Evolutionary conservation across 2,888 invertebrate genomes (phyloP).

Genomic region (Corbicula japonica): DNA sequence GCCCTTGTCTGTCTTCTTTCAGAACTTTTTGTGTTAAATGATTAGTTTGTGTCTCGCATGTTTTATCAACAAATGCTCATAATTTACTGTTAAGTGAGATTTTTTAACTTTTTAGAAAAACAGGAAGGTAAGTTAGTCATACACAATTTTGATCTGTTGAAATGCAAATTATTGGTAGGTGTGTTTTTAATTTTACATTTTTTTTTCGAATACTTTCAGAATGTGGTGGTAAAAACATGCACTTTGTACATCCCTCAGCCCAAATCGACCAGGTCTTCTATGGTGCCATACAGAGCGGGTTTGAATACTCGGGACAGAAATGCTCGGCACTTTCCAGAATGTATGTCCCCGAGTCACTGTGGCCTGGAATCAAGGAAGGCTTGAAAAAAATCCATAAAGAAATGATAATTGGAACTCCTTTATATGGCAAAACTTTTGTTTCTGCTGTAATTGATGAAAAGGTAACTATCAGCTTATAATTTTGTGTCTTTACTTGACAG

Average conservation of each 20-base stretch:
- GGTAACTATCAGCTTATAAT: no score
- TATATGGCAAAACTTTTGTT: slow-evolving; percentile 92
- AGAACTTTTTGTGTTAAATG: no score
- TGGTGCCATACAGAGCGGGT: slow-evolving; percentile 95
- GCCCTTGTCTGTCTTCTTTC: no score
- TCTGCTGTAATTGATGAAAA: slow-evolving; percentile 97
- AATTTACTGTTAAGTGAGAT: no score
- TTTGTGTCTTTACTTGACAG: no score
- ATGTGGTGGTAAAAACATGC: slow-evolving; percentile 99
- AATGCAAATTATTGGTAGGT: no score
- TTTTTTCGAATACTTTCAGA: slow-evolving; percentile 88
- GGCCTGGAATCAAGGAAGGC: slow-evolving; percentile 90
- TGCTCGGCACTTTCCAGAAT: slow-evolving; percentile 99
- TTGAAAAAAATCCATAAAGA: slow-evolving; percentile 90
- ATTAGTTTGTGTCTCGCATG: no score
- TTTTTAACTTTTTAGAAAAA: no score
- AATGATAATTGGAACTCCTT: slow-evolving; percentile 94
- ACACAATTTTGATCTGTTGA: no score
- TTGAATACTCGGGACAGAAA: slow-evolving; percentile 98
- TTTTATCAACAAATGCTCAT: no score
- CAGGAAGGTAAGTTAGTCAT: no score
- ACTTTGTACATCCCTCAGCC: slow-evolving; percentile 97
- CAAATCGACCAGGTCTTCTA: slow-evolving; percentile 93
- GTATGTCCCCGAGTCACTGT: slow-evolving; percentile 96
- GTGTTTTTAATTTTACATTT: background rate